phyloP scores from a whole-genome alignment of 2,797 vertebrate species.

The Rhinichthys osculus region DNA sequence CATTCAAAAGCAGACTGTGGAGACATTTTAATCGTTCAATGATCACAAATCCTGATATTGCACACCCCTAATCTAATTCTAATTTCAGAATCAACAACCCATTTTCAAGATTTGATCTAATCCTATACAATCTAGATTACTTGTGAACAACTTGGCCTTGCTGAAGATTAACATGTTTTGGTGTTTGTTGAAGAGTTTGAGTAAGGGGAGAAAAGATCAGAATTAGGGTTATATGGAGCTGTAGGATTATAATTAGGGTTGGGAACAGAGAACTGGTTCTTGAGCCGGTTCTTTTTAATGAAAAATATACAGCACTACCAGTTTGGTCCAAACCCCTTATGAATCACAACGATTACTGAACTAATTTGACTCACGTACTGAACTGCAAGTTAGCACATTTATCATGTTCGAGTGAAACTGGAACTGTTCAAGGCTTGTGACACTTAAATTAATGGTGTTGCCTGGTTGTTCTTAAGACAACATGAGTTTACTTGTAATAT shows the following conservation, averaged over 20 bases:
- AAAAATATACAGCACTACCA: slow-evolving; percentile 1
- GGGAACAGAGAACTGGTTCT: background rate
- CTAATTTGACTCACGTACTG: background rate
- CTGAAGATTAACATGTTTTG: background rate
- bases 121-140: background rate
- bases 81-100: no score
- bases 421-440: background rate
- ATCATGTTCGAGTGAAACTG: background rate
- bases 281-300: background rate
- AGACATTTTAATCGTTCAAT: no score
- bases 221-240: background rate
- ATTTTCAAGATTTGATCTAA: background rate
- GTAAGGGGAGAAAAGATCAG: background rate
- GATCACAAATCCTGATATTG: no score
- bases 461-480: background rate
- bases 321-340: background rate
- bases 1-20: no score
- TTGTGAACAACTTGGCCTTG: background rate
- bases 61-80: no score
- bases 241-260: background rate
- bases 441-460: background rate
- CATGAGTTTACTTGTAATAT: no score
- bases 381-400: background rate
- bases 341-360: background rate
- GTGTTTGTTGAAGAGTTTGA: background rate